Evolutionary conservation across 1,140 invertebrate species (phyloP).

Genomic region (Rhyzopertha dominica): DNA sequence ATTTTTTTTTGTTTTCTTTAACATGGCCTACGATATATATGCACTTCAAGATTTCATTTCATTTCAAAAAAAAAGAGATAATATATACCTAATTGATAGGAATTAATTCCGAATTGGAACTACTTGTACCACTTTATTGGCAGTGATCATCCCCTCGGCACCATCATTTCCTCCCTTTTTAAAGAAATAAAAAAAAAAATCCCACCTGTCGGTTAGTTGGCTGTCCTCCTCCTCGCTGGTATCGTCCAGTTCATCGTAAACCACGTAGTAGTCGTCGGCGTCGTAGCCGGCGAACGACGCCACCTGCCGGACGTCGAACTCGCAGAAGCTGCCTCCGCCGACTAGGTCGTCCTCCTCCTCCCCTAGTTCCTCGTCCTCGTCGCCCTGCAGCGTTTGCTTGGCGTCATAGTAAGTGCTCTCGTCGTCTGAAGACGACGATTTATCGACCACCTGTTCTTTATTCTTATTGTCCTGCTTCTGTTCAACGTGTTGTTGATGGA

Average conservation of each 20-base stretch:
- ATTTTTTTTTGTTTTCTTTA: too few species aligned
- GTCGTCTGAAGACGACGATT: conserved; percentile 5
- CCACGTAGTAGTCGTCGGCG: conserved; percentile 22
- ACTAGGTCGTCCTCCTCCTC: conserved; percentile 15
- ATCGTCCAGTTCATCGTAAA: conserved; percentile 36
- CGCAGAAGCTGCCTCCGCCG: conserved; percentile 24
- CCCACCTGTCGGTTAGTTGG: conserved; percentile 21
- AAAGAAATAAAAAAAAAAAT: neutral
- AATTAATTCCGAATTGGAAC: too few species aligned
- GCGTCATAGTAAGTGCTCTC: neutral
- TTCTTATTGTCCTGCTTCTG: conserved; percentile 7
- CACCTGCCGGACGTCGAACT: conserved; percentile 36
- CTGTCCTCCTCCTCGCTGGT: conserved; percentile 21
- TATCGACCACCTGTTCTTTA: conserved; percentile 24
- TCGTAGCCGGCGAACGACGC: conserved; percentile 17
- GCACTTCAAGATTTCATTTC: too few species aligned
- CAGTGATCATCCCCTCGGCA: too few species aligned
- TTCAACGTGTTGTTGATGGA: neutral
- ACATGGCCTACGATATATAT: too few species aligned
- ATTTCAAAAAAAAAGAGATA: too few species aligned
- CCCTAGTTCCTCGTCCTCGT: neutral
- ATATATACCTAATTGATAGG: too few species aligned
- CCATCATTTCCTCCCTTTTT: conserved; percentile 46
- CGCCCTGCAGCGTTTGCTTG: neutral
- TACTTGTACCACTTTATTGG: too few species aligned